Evolutionary conservation across 2,888 invertebrate genomes (phyloP).

Genomic region (Rhingia campestris): DNA sequence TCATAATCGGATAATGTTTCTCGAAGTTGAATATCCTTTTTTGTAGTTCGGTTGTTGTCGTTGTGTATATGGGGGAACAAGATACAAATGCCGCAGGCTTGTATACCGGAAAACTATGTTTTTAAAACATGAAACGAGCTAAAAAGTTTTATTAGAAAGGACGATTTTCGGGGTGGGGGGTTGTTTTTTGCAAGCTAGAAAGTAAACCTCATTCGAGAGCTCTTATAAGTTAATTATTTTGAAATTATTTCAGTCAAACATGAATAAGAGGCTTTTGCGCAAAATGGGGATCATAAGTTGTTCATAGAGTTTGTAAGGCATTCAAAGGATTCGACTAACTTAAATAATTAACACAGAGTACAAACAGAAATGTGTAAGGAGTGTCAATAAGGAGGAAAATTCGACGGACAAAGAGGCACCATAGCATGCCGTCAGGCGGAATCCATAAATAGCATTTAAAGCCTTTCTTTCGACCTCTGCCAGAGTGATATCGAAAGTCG

Average conservation of each 20-base stretch:
- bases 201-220: not conserved
- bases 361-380: too few relatives aligned
- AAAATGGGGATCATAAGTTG: not conserved
- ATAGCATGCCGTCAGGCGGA: too few relatives aligned
- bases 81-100: constrained; percentile 21
- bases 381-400: too few relatives aligned
- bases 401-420: too few relatives aligned
- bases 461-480: too few relatives aligned
- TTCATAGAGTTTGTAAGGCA: not conserved
- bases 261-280: not conserved
- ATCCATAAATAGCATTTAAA: too few relatives aligned
- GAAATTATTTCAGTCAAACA: not conserved
- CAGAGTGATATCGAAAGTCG: too few relatives aligned
- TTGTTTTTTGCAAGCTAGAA: not conserved
- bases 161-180: not conserved
- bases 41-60: not conserved
- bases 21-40: constrained; percentile 31
- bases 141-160: not conserved
- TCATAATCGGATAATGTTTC: constrained; percentile 54
- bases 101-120: constrained; percentile 9
- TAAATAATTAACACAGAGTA: too few relatives aligned
- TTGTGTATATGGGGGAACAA: not conserved
- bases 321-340: too few relatives aligned
- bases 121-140: constrained; percentile 10
- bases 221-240: constrained; percentile 31